Conservation (phyloP, 2,888 invertebrate species). For the Hirtodrosophila trivittata region DNA sequence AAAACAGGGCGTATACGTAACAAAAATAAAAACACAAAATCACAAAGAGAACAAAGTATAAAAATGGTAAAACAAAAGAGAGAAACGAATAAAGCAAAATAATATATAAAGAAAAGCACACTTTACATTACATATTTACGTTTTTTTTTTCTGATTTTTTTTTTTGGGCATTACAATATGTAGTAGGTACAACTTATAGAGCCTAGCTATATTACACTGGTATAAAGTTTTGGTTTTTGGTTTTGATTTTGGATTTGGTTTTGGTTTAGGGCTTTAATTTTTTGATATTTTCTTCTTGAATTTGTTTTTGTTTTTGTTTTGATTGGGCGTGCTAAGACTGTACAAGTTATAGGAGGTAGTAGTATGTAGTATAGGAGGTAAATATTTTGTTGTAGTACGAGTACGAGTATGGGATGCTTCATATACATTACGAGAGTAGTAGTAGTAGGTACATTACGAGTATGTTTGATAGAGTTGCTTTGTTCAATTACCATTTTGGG, state of each 20-base stretch:
- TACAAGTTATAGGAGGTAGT: constrained; percentile 39
- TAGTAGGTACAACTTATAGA: constrained; percentile 56
- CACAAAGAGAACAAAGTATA: constrained; percentile 15
- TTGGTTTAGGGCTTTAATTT: constrained; percentile 33
- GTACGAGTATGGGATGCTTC: constrained; percentile 59
- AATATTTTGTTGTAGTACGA: constrained; percentile 11
- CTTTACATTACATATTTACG: constrained; percentile 61
- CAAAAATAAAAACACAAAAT: constrained; percentile 12
- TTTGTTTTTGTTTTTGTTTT: constrained; percentile 2
- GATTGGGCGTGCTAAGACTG: constrained; percentile 34
- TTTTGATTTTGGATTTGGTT: constrained; percentile 5
- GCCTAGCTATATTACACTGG: constrained; percentile 65
- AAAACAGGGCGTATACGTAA: constrained; percentile 67
- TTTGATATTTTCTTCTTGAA: constrained; percentile 9
- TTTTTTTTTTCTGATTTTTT: constrained; percentile 8
- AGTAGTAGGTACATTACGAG: too few species aligned
- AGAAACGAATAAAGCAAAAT: constrained; percentile 28
- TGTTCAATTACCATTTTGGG: constrained; percentile 69
- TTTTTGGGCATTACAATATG: constrained; percentile 49
- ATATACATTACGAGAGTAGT: constrained; percentile 65
- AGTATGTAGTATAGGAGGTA: constrained; percentile 21
- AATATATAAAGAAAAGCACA: constrained; percentile 55
- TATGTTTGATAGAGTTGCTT: constrained; percentile 58
- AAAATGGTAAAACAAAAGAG: constrained; percentile 12
- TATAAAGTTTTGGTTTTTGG: constrained; percentile 8